A percentile compares a stretch with the other conserved stretches of the same genome.
These are phyloP conservation scores for Nowickia ferox DNA, from an alignment of 2,888 invertebrate genomes.

Conservation along the genomic window DNA sequence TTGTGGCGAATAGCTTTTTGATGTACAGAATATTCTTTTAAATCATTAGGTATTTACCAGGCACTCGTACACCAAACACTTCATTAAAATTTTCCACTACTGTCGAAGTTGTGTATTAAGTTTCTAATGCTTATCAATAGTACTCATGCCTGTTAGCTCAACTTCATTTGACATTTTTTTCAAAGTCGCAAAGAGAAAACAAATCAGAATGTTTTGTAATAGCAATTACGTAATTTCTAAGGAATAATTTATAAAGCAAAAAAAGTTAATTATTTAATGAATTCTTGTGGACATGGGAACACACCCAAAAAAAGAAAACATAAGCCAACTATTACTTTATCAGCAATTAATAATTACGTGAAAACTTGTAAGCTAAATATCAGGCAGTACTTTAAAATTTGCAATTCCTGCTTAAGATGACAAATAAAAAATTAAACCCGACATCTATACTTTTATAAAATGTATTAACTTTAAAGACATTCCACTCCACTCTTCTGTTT, in stretches of 20 bases:
- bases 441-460: not conserved
- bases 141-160: too few relatives aligned
- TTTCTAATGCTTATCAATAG: too few relatives aligned
- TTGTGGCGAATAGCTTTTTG: too few relatives aligned
- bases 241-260: conserved; percentile 39
- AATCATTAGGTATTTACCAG: too few relatives aligned
- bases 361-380: conserved; percentile 20
- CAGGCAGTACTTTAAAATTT: conserved; percentile 33
- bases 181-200: too few relatives aligned
- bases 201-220: not conserved
- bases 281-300: conserved; percentile 29
- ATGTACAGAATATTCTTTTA: too few relatives aligned
- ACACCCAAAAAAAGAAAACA: conserved; percentile 52
- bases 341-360: conserved; percentile 51
- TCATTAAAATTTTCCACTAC: too few relatives aligned
- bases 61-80: too few relatives aligned
- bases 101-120: too few relatives aligned
- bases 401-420: not conserved
- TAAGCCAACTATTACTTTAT: conserved; percentile 36
- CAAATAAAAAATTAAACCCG: not conserved
- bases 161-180: too few relatives aligned
- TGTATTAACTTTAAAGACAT: not conserved
- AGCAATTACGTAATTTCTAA: conserved; percentile 50
- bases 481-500: too few relatives aligned
- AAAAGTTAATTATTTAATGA: conserved; percentile 19